phyloP scores from a whole-genome alignment of 2,113 vertebrate species.

The Plestiodon gilberti region DNA sequence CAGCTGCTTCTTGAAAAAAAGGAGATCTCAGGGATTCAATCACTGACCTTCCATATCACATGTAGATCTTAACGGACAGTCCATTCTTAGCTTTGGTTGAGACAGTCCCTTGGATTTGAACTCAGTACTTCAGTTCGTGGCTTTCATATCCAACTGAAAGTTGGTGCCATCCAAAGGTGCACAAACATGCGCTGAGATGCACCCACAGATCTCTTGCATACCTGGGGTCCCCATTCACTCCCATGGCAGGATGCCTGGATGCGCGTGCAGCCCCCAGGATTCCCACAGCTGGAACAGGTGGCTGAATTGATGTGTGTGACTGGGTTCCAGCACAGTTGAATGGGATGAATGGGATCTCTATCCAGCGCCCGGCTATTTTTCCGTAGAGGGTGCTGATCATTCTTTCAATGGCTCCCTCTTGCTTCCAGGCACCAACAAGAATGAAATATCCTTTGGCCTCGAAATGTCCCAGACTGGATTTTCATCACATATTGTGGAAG shows the following conservation, averaged over 20 bases:
- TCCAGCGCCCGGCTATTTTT: rapidly evolving
- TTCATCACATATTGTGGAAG: conserved; percentile 93
- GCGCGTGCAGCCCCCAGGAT: background rate
- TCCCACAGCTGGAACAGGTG: background rate
- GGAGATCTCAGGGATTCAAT: too few relatives aligned
- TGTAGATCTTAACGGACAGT: too few relatives aligned
- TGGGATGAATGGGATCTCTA: background rate
- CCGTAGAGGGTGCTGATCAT: background rate
- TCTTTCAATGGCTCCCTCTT: background rate
- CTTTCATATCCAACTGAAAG: background rate
- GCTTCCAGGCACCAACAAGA: conserved; percentile 88
- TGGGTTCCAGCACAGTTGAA: background rate
- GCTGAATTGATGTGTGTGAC: background rate
- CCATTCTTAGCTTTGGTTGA: background rate
- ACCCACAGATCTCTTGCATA: background rate
- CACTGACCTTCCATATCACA: too few relatives aligned
- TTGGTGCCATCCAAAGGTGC: background rate
- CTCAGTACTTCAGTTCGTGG: background rate
- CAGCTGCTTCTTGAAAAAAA: too few relatives aligned
- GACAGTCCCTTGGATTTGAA: background rate
- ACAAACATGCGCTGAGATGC: too few relatives aligned
- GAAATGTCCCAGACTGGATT: conserved; percentile 99
- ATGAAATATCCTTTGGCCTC: conserved; percentile 89
- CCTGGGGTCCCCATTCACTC: background rate
- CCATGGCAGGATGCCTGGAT: background rate